Evolutionary conservation across 2,113 vertebrate genomes (phyloP), one percentile per base, ranked within the genome.

Genomic region (Urocolius indicus): DNA sequence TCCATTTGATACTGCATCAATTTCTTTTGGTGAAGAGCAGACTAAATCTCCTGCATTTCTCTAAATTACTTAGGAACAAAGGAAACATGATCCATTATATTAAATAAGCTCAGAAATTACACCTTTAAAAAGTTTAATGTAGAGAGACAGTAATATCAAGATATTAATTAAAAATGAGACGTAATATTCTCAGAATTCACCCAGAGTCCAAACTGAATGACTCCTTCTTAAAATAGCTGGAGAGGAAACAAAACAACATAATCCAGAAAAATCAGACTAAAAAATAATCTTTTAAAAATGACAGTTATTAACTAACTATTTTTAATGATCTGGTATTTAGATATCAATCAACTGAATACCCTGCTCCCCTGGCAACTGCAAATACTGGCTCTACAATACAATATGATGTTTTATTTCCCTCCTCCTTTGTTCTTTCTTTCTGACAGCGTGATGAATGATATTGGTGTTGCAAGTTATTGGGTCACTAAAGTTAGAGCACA

Each of bases 391-490:
- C 16, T 66, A 61, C 24, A 69, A 54, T 75, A 49, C 32, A 75
- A 51, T 83, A 55, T 68, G 55, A 43, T 91, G 46, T 49, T 87
- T 95, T 94, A 75, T 93, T 95, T 89, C 62, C 21, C 22, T 91
- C 24, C 41, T 84, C 1, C 81, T 76, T 84, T 5, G 15, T 91
- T 89, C 45, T 46, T 91, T 89, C 84, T 89, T 93, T 84, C 66
- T 96, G 94, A 89, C 81, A 95, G 43, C 38, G 62, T 89, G 95
- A 95, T 89, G 57, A 92, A 97, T 94, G 62, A 76, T 89, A 58
- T 76, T 95, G 87, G 49, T 93, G 67, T 89, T 97, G 76, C 36
- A 93, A 34, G 17, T 87, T 96, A 96, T 82, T 89, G 77, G 90
- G 84, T 87, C 94, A 89, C 84, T 94, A 66, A 91, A 93, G 62